phyloP scores from a whole-genome alignment of 2,797 vertebrate species.

The Pogonophryne albipinna region DNA sequence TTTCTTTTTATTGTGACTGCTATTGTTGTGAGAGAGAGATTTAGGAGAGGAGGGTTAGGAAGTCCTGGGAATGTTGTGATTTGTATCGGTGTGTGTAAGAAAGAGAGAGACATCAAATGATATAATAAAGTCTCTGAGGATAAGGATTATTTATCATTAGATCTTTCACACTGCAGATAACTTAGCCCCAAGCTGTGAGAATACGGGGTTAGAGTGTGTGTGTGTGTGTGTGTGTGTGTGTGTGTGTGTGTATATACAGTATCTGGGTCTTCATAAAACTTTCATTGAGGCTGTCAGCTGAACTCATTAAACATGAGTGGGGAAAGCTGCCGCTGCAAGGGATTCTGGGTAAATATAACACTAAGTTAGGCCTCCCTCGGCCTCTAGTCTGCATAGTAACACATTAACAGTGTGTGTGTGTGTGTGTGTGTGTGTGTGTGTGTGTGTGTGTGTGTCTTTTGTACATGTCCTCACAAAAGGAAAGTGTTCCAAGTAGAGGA shows the following conservation, averaged over 20 bases:
- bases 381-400: slow-evolving; percentile 55
- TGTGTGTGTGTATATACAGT: slow-evolving; percentile 14
- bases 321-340: slow-evolving; percentile 51
- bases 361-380: slow-evolving; percentile 6
- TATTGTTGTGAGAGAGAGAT: slow-evolving; percentile 20
- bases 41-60: slow-evolving; percentile 22
- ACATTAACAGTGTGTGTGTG: background rate
- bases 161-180: slow-evolving; percentile 48
- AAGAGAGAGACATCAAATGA: slow-evolving; percentile 27
- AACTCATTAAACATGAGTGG: slow-evolving; percentile 70
- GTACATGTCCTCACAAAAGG: background rate
- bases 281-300: slow-evolving; percentile 64
- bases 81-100: background rate
- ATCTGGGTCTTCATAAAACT: slow-evolving; percentile 71
- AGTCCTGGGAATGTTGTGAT: slow-evolving; percentile 34
- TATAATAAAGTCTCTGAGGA: slow-evolving; percentile 46
- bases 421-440: background rate
- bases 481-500: too few relatives aligned
- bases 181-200: slow-evolving; percentile 8
- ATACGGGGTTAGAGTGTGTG: background rate
- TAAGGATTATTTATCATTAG: slow-evolving; percentile 48
- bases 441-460: background rate
- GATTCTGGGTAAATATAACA: slow-evolving; percentile 63
- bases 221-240: too few relatives aligned
- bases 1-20: background rate